Base-by-base conservation (phyloP, 2,888 invertebrate species). In the Lepas anatifera region DNA sequence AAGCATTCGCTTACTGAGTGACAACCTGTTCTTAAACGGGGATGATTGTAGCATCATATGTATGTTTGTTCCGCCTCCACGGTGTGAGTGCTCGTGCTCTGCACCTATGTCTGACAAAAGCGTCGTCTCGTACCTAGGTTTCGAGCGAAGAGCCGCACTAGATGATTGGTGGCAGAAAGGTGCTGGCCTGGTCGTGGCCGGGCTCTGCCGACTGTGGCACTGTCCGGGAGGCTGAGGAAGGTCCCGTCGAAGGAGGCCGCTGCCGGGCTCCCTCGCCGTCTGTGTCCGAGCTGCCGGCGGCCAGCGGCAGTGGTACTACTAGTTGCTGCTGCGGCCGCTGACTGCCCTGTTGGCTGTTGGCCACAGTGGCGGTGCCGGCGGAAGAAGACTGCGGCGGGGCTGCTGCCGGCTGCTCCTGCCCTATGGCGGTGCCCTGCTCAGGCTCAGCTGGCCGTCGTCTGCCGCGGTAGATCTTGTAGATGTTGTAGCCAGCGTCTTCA, bases 401-500 rank as follows among this genome's bases (percentile, higher is more conserved):
- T 8, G 68, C 50, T 3, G 25, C 69, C 64, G 29, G 37, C 69
- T 58, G 25, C 64, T 66, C 39, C 41, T 18, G 43, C 13, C 35
- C 7, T 13, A 27, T 3, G 27, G 58, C 39, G 29, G 64, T 0
- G 22, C 37, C 32, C 64, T 63, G 50, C 67, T 43, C 48, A 18
- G 39, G 68, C 70, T n/a, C 41, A 43, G 50, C 67, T 68, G 32
- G 69, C 52, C 43, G 58, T 13, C n/a, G n/a, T n/a, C n/a, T n/a
- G n/a, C 50, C 52, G 3, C 71, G 69, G 43, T 69, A 67, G 52
- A 71, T 41, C 73, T 73, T 63, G 73, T 73, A 39, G 73, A 73
- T 69, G 73, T 70, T 25, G 74, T 58, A 46, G 69, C 71, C 46
- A 72, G 70, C 2, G 74, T 74, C 68, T 72, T 72, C 74, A 71